These are phyloP conservation scores for Anadara kagoshimensis DNA, from an alignment of 1,140 invertebrate genomes.

Conservation along the genomic window DNA sequence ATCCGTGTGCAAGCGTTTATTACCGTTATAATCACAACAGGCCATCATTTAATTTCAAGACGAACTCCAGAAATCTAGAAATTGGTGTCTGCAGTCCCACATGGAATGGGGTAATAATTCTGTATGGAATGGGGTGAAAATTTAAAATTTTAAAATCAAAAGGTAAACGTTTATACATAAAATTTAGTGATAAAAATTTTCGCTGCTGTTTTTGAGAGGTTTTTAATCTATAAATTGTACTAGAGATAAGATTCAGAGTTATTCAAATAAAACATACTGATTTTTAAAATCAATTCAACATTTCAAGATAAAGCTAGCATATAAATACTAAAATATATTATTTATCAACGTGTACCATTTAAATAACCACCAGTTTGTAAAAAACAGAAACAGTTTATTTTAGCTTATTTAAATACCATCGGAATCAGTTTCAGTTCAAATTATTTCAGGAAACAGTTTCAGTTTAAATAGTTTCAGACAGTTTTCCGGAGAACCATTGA, in stretches of 20 bases:
- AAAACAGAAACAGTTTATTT: constrained; percentile 23
- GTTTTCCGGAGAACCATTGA: constrained; percentile 2
- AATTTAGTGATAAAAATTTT: no score
- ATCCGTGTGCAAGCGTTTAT: constrained; percentile 14
- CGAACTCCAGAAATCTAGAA: constrained; percentile 10
- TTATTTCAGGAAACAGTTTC: constrained; percentile 23
- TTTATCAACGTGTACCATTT: constrained; percentile 13
- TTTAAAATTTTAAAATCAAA: no score
- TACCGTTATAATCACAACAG: constrained; percentile 11
- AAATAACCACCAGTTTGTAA: constrained; percentile 10
- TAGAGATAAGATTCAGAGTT: no score
- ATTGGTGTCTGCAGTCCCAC: constrained; percentile 6
- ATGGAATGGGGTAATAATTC: constrained; percentile 2
- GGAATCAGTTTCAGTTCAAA: constrained; percentile 36
- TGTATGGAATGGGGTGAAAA: no score
- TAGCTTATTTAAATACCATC: neutral
- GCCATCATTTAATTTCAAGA: constrained; percentile 10
- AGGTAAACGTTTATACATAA: no score
- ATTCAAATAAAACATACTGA: neutral
- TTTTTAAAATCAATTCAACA: constrained; percentile 13
- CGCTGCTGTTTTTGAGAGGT: no score
- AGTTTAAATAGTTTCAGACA: constrained; percentile 37
- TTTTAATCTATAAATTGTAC: no score
- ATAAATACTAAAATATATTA: constrained; percentile 7
- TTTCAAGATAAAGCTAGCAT: constrained; percentile 14